phyloP scores from a whole-genome alignment of 2,888 invertebrate species.

The Crematogaster levior region DNA sequence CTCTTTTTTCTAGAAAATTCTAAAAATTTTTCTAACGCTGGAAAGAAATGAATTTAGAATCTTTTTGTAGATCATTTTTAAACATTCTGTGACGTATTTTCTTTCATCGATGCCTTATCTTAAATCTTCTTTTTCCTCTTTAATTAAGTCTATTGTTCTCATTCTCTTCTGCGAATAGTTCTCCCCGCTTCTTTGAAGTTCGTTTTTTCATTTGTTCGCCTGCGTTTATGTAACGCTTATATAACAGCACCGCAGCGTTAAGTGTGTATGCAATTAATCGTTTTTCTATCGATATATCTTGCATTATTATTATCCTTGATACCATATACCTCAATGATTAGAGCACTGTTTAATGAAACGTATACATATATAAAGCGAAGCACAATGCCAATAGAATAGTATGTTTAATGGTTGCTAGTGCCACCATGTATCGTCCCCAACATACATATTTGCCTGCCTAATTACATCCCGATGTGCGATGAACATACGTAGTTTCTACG shows the following conservation, averaged over 20 bases:
- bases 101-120: conserved; percentile 12
- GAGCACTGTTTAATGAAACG: conserved; percentile 60
- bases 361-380: conserved; percentile 70
- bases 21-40: not conserved
- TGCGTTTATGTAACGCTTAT: conserved; percentile 14
- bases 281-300: conserved; percentile 61
- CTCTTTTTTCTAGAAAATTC: not conserved
- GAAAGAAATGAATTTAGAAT: not conserved
- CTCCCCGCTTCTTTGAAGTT: not conserved
- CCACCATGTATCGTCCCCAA: conserved; percentile 78
- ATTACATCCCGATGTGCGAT: conserved; percentile 40
- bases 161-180: not conserved
- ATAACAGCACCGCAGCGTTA: not conserved
- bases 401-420: conserved; percentile 76
- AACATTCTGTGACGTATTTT: not conserved
- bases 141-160: not conserved
- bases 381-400: conserved; percentile 77
- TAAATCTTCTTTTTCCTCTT: not conserved
- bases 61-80: not conserved
- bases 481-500: conserved; percentile 65
- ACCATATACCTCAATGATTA: conserved; percentile 68
- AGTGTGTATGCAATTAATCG: conserved; percentile 59
- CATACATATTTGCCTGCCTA: conserved; percentile 78
- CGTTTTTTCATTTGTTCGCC: not conserved
- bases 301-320: conserved; percentile 66